Evolutionary conservation across 2,797 vertebrate species (phyloP).

Genomic region (Centropyge bicolor): DNA sequence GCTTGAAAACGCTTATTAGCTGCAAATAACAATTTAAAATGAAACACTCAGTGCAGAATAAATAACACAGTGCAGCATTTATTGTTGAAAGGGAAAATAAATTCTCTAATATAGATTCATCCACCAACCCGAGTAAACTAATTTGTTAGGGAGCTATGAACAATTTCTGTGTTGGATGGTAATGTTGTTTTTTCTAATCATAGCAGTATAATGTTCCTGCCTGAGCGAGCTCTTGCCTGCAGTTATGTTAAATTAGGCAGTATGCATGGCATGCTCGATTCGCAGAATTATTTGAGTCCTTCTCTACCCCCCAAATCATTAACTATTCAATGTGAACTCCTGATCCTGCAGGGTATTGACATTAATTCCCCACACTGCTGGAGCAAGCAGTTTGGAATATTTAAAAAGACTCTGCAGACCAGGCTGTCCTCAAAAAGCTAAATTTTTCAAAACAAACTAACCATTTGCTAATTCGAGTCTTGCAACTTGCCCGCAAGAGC

Average conservation of each 20-base stretch:
- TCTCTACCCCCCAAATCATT: constrained; percentile 78
- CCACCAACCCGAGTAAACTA: constrained; percentile 56
- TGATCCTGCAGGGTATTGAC: constrained; percentile 84
- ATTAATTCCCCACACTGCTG: constrained; percentile 78
- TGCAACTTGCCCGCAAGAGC: constrained; percentile 60
- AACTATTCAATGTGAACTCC: constrained; percentile 80
- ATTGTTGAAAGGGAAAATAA: constrained; percentile 54
- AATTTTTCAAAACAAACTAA: constrained; percentile 76
- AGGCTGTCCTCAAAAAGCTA: constrained; percentile 46
- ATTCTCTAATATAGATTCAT: constrained; percentile 61
- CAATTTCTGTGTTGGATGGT: constrained; percentile 70
- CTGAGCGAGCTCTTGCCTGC: constrained; percentile 75
- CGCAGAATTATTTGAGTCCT: constrained; percentile 70
- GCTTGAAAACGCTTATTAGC: constrained; percentile 27
- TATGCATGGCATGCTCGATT: constrained; percentile 73
- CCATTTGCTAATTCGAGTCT: constrained; percentile 67
- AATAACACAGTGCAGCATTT: constrained; percentile 48
- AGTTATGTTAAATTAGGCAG: constrained; percentile 82
- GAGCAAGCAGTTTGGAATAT: constrained; percentile 76
- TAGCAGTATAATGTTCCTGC: constrained; percentile 76
- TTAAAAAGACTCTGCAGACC: constrained; percentile 61
- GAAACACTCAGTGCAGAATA: constrained; percentile 38
- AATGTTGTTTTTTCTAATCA: constrained; percentile 84
- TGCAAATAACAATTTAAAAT: constrained; percentile 35
- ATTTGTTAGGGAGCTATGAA: constrained; percentile 71